These are phyloP conservation scores for Phanerotoma sp. DNA, from an alignment of 2,888 invertebrate genomes.

Conservation along the genomic window DNA sequence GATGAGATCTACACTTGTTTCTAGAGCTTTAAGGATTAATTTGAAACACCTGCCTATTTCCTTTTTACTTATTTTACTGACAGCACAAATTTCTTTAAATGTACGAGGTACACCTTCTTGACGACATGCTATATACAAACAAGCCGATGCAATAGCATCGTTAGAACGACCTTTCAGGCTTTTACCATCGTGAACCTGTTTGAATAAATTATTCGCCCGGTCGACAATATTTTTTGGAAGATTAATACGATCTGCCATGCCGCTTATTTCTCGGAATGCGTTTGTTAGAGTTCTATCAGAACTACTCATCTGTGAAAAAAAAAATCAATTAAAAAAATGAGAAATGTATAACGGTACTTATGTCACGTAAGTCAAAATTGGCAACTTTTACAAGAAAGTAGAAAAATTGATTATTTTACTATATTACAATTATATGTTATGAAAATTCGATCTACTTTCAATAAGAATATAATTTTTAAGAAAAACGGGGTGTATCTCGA, in stretches of 20 bases:
- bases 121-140: slow-evolving; percentile 97
- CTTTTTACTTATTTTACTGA: slow-evolving; percentile 98
- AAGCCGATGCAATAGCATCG: slow-evolving; percentile 98
- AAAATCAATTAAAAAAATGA: too few relatives aligned
- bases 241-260: slow-evolving; percentile 98
- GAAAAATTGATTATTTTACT: too few relatives aligned
- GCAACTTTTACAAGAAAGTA: too few relatives aligned
- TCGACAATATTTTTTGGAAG: slow-evolving; percentile 96
- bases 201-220: slow-evolving; percentile 93
- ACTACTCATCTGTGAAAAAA: slow-evolving; percentile 83
- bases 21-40: slow-evolving; percentile 90
- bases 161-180: slow-evolving; percentile 94
- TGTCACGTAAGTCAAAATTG: too few relatives aligned
- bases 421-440: too few relatives aligned
- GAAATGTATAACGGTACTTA: too few relatives aligned
- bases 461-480: too few relatives aligned
- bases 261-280: slow-evolving; percentile 95
- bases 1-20: slow-evolving; percentile 96
- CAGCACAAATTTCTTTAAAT: slow-evolving; percentile 99
- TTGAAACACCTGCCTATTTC: slow-evolving; percentile 99
- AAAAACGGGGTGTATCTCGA: too few relatives aligned
- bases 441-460: too few relatives aligned
- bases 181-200: slow-evolving; percentile 97
- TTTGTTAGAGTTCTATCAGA: slow-evolving; percentile 93
- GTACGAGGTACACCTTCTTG: slow-evolving; percentile 99